Evolutionary conservation across 2,113 vertebrate genomes (phyloP), one percentile per base, ranked within the genome.

Genomic region (Centrocercus urophasianus): DNA sequence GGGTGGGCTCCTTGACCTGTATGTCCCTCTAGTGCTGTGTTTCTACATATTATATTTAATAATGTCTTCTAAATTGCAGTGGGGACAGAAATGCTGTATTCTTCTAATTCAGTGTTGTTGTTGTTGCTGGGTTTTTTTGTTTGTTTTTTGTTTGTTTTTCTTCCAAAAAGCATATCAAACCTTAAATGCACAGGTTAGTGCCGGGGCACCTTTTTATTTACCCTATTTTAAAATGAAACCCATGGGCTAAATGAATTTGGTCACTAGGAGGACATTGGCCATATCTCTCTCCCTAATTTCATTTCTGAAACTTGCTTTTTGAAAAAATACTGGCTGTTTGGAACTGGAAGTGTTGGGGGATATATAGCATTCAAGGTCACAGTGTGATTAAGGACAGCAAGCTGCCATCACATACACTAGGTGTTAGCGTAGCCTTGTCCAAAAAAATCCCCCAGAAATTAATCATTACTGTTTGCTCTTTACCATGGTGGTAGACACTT

Each of bases 381-480:
- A 74, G 25, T 70, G 20, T 94, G 89, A 93, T 96, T 90, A 96
- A 94, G 87, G 86, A 88, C 75, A 66, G 82, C 61, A 52, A 88
- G 82, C 92, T 95, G 87, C 91, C 83, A 54, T 72, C 60, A 4
- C 83, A 75, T 73, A 64, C 74, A 75, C n/a, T 19, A 72, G 38
- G 64, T 78, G 90, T 88, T 82, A 90, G 85, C 45, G 71, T 56
- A 84, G 54, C 45, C 77, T 91, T 85, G 83, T 89, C 85, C 83
- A 83, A 73, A 77, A 54, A 92, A 84, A 95, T 90, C 88, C 77
- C 91, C 77, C 92, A 87, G 91, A 79, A 91, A 89, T 83, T 96
- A 96, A 97, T 98, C 95, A 97, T 88, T 89, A 66, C 57, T 92
- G 60, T 64, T 95, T 96, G 83, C 83, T 90, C 32, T 92, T 97